Conservation (phyloP, 2,113 vertebrate species). For the Aptenodytes patagonicus region DNA sequence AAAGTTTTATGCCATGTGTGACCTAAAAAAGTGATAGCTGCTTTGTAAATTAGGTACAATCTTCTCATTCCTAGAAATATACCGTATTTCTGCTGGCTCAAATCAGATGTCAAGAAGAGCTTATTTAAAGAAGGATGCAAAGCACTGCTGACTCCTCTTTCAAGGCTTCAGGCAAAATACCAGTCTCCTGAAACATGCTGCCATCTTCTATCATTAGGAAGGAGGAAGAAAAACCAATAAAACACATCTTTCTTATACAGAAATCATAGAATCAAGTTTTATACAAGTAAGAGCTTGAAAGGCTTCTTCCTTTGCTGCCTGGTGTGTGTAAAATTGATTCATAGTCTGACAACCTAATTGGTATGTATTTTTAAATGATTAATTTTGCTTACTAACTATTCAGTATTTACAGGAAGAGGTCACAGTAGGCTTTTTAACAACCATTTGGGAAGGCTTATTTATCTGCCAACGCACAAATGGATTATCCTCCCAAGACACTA, state of each 20-base stretch:
- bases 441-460: not conserved
- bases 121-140: not conserved
- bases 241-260: not conserved
- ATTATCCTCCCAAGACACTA: not conserved
- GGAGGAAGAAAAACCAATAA: not conserved
- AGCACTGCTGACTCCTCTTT: not conserved
- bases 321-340: not conserved
- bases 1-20: not conserved
- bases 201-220: not conserved
- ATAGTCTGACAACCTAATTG: not conserved
- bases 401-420: not conserved
- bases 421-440: not conserved
- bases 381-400: not conserved
- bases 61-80: not conserved
- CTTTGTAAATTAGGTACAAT: not conserved
- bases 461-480: not conserved
- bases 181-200: not conserved
- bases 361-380: not conserved
- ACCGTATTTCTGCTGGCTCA: not conserved
- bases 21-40: slow-evolving; percentile 14
- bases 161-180: not conserved
- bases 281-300: not conserved
- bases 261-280: not conserved
- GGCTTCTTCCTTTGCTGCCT: not conserved
- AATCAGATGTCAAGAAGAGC: not conserved